A percentile compares a stretch with the other conserved stretches of the same genome.
Evolutionary conservation across 2,888 invertebrate genomes (phyloP).

Genomic region (Cordilura impudica): DNA sequence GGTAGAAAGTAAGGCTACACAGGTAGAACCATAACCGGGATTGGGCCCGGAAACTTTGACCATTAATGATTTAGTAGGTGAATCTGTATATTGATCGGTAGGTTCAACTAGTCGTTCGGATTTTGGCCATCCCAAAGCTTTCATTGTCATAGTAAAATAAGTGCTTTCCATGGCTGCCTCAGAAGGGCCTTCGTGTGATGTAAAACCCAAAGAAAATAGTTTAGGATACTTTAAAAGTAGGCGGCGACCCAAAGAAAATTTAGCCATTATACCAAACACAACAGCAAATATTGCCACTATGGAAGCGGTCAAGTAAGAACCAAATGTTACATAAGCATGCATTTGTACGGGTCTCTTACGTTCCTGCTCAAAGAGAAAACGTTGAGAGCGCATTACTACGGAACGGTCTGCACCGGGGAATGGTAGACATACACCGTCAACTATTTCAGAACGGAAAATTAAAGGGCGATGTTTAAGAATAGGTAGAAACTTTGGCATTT

Average conservation of each 20-base stretch:
- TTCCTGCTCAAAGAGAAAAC: constrained; percentile 83
- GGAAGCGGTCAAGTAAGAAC: constrained; percentile 80
- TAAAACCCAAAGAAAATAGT: constrained; percentile 85
- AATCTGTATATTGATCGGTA: constrained; percentile 76
- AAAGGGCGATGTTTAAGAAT: constrained; percentile 80
- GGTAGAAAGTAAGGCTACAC: constrained; percentile 84
- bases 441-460: constrained; percentile 79
- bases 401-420: constrained; percentile 92
- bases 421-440: constrained; percentile 83
- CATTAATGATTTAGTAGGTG: constrained; percentile 83
- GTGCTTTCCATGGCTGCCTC: constrained; percentile 81
- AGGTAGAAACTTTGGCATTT: constrained; percentile 83
- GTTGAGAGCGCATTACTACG: constrained; percentile 89
- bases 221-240: constrained; percentile 84
- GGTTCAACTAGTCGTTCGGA: constrained; percentile 80
- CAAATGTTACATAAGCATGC: constrained; percentile 84
- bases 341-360: constrained; percentile 88
- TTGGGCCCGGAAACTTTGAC: constrained; percentile 81
- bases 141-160: constrained; percentile 84
- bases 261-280: constrained; percentile 82
- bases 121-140: constrained; percentile 88
- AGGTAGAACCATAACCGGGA: constrained; percentile 89
- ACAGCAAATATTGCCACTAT: constrained; percentile 80
- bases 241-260: constrained; percentile 82
- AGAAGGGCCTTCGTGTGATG: constrained; percentile 83